Conservation (phyloP, 2,797 vertebrate species). For the Pangasius mekongensis region DNA sequence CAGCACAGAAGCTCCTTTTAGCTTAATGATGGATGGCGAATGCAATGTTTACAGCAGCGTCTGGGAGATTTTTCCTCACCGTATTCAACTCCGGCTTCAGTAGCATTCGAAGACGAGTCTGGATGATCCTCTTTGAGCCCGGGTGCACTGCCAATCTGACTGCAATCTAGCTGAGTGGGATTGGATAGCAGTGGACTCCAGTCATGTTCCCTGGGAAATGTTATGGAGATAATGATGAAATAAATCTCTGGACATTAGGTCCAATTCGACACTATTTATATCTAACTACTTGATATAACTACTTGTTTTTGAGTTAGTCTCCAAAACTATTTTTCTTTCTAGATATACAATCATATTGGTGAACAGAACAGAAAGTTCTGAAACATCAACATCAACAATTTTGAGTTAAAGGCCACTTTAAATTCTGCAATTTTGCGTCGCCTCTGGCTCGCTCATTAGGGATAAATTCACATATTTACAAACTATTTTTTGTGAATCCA, state of each 20-base stretch:
- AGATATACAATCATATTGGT: no score
- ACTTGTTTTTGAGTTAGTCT: no score
- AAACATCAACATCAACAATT: background rate
- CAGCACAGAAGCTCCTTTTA: background rate
- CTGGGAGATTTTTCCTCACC: background rate
- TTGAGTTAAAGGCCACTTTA: no score
- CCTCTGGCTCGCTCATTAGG: no score
- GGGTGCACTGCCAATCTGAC: background rate
- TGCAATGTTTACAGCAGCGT: background rate
- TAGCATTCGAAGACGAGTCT: background rate
- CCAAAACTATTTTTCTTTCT: no score
- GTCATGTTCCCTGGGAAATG: no score
- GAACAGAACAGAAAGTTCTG: background rate
- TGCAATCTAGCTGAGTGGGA: background rate
- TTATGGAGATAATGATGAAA: no score
- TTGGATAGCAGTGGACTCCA: background rate
- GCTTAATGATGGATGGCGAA: background rate
- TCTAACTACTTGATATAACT: no score
- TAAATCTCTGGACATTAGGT: background rate
- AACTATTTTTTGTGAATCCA: no score
- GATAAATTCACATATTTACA: no score
- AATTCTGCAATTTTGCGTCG: background rate
- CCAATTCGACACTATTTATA: no score
- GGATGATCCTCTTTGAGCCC: background rate
- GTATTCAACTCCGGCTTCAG: background rate